Evolutionary conservation across 2,113 vertebrate species (phyloP), one percentile per base, ranked within the genome.

Genomic region (Protobothrops mucrosquamatus): DNA sequence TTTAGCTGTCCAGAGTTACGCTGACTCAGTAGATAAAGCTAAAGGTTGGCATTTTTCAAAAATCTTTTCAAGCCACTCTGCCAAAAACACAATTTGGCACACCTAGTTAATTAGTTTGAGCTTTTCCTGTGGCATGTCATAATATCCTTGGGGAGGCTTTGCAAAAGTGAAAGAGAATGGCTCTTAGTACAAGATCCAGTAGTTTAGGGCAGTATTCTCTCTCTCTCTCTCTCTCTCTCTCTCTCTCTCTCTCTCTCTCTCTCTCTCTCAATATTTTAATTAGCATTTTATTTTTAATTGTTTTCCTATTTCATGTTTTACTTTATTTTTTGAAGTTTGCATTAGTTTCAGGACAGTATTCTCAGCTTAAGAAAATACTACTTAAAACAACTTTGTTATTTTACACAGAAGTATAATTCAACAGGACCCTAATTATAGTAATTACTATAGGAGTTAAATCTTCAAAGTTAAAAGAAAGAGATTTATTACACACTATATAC

Each of bases 1-100:
- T 96, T 93, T 94, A 96, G 97, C 96, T 96, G 94, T 95, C 93
- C 96, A 95, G 97, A 96, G 94, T 94, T 91, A 94, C 90, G 94
- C 96, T 95, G 93, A 95, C 95, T 97, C 94, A 96, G 97, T 95
- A 95, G 92, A 94, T 94, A 51, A 57, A 74, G 64, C 74, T 26
- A 24, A 54, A 48, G 46, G 12, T 52, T 61, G 43, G 59, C 34
- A 64, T 61, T 57, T 86, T 86, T 56, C 15, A 74, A 85, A 92
- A 90, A 46, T 12, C 64, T 87, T 93, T 87, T 91, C 54, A 26
- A 85, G 88, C 39, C 48, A 85, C 87, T 85, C 95, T 95, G 95
- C 96, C 96, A 97, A 96, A 96, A 96, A 85, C 94, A 94, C 95
- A 90, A 92, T 95, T 96, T 94, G 95, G 96, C 92, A 89, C 57